Conservation (phyloP, 2,113 vertebrate genomes). For the Catharus minimus region DNA sequence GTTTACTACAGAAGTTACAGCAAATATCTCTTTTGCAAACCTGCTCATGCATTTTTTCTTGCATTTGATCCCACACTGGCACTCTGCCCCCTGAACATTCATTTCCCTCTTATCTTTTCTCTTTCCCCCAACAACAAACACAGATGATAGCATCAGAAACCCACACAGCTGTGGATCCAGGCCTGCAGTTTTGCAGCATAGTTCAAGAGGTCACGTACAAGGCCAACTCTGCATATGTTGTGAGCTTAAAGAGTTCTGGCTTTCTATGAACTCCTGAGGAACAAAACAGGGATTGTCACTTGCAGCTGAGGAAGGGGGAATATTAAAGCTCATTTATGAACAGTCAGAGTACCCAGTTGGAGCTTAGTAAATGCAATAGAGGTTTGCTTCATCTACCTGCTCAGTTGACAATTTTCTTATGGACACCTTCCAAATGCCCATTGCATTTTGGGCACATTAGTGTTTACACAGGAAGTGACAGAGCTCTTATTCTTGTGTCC, state of each 20-base stretch:
- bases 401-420: neutral
- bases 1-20: neutral
- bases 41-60: neutral
- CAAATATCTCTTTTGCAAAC: neutral
- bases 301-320: neutral
- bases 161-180: neutral
- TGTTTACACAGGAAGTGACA: neutral
- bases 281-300: neutral
- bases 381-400: neutral
- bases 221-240: neutral
- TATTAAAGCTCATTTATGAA: neutral
- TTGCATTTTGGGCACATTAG: neutral
- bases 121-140: fast-evolving
- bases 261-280: neutral
- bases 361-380: neutral
- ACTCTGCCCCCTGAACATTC: neutral
- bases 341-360: neutral
- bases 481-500: neutral
- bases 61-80: neutral
- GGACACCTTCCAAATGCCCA: fast-evolving
- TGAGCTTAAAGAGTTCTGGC: neutral
- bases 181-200: neutral
- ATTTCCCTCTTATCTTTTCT: neutral
- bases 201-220: neutral
- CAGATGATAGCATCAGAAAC: neutral